Conservation (phyloP, 1,140 invertebrate genomes). For the Agraylea sexmaculata region DNA sequence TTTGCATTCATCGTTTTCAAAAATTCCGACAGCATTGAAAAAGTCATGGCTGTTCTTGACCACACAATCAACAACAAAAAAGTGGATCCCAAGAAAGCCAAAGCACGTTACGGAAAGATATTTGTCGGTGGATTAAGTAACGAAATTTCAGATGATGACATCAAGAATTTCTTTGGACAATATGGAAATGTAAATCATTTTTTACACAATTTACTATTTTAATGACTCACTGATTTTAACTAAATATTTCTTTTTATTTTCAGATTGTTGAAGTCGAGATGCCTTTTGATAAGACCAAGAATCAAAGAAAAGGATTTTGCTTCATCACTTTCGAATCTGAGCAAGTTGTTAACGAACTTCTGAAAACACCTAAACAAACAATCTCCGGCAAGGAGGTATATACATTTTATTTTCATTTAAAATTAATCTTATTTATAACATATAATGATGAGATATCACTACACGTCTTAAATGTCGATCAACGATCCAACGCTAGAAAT, state of each 20-base stretch:
- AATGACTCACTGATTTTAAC: background rate
- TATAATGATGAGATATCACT: constrained; percentile 16
- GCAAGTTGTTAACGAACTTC: constrained; percentile 78
- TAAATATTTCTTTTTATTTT: constrained; percentile 25
- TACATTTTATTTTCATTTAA: constrained; percentile 17
- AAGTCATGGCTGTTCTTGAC: constrained; percentile 73
- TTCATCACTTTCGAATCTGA: constrained; percentile 92
- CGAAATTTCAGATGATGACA: constrained; percentile 85
- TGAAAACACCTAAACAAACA: constrained; percentile 84
- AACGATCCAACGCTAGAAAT: constrained; percentile 20
- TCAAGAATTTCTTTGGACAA: constrained; percentile 79
- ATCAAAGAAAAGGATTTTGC: constrained; percentile 89
- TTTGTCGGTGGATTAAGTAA: constrained; percentile 87
- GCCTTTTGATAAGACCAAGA: constrained; percentile 93
- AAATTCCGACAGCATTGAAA: constrained; percentile 75
- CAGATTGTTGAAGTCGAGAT: constrained; percentile 90
- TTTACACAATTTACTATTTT: constrained; percentile 8
- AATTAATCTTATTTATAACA: background rate
- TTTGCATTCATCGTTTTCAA: constrained; percentile 95
- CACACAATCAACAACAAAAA: constrained; percentile 89
- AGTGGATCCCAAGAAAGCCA: constrained; percentile 90
- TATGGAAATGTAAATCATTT: constrained; percentile 69
- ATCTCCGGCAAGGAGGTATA: constrained; percentile 82
- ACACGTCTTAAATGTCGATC: constrained; percentile 13
- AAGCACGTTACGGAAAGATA: constrained; percentile 86